Evolutionary conservation across 2,888 invertebrate genomes (phyloP).

Genomic region (Dynastes hyllus): DNA sequence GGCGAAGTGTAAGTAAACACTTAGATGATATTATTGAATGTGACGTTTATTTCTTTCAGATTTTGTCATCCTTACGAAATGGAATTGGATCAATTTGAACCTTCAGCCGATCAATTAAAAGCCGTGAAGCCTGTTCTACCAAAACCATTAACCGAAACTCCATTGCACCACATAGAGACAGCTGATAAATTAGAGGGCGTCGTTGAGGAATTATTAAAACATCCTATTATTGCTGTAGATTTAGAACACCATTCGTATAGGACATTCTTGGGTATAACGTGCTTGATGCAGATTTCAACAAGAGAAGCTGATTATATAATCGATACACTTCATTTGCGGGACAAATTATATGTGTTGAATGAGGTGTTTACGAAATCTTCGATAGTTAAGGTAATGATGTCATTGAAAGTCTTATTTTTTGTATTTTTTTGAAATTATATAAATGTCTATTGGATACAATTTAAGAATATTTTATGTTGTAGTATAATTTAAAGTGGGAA

Average conservation of each 20-base stretch:
- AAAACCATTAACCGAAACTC: conserved; percentile 76
- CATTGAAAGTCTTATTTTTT: background rate
- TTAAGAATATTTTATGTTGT: no score
- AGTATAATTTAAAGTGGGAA: no score
- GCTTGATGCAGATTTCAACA: conserved; percentile 96
- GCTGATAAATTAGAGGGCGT: conserved; percentile 78
- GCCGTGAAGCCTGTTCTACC: conserved; percentile 69
- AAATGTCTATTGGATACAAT: no score
- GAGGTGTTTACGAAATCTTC: conserved; percentile 91
- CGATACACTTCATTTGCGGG: conserved; percentile 89
- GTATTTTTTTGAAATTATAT: no score
- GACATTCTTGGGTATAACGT: conserved; percentile 94
- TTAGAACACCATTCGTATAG: conserved; percentile 95
- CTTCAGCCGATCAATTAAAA: conserved; percentile 70
- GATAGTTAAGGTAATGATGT: conserved; percentile 84
- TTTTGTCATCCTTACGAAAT: conserved; percentile 92
- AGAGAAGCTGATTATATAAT: conserved; percentile 87
- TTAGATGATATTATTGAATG: background rate
- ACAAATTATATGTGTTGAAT: conserved; percentile 88
- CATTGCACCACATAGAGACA: conserved; percentile 80
- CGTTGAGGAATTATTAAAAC: conserved; percentile 78
- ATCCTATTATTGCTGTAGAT: conserved; percentile 90
- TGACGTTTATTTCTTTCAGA: conserved; percentile 69
- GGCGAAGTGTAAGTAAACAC: conserved; percentile 73
- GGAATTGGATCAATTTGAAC: conserved; percentile 85